Evolutionary conservation across 2,797 vertebrate species (phyloP), one percentile per base, ranked within the genome.

Genomic region (Ctenosaura bakeri): DNA sequence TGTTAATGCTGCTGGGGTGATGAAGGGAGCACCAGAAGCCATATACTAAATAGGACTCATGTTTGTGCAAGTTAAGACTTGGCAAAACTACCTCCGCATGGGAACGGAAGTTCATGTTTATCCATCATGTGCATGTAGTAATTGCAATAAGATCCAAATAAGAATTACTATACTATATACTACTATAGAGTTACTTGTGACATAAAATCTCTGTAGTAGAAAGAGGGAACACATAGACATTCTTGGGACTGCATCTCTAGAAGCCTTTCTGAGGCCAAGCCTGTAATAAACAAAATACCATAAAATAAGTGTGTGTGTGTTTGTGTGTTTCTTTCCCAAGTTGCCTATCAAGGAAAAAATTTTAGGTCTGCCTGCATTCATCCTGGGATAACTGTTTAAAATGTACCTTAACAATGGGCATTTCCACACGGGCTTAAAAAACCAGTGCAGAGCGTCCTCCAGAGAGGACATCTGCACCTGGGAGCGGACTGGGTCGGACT

Each of bases 11-110:
- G 42, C 74, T 59, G 32, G 76, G 91, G 38, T 32, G 35, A 29
- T 22, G 26, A 18, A 16, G 59, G 29, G 8, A 92, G 91, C 94
- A 90, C 78, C 88, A 90, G 90, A 91, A 83, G 87, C 83, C 90
- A 90, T 85, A 89, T 91, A 89, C 22, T 92, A 94, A 91, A 38
- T 89, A 29, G 3, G 94, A 94, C 90, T 94, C 85, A 91, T 90
- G 80, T 73, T 73, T 80, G 10, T 29, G 14, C 6, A 83, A 9
- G 26, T 62, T 13, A 88, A 35, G 62, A 80, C 3, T 32, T 46
- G 6, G 24, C 26, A 24, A 74, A 26, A 56, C 88, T 69, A 91
- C 83, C 2, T 86, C 59, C 42, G 89, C 52, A 87, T 22, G 64
- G 32, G 50, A 81, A 93, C n/a, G 0, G 13, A 88, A 87, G 50